phyloP scores from a whole-genome alignment of 2,888 invertebrate genomes.

The Brenthis ino region DNA sequence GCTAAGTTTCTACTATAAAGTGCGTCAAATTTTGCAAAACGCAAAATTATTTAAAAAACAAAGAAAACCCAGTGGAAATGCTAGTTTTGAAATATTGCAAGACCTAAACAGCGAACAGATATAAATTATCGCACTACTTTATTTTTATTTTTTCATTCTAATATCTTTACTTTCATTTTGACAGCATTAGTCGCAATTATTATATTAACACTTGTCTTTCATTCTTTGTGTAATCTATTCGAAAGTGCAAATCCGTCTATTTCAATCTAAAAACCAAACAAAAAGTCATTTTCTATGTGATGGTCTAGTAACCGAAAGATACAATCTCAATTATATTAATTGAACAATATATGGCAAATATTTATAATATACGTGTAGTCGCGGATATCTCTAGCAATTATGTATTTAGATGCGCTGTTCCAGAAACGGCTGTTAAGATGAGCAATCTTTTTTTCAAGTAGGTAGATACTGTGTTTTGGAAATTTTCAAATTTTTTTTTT shows the following conservation, averaged over 20 bases:
- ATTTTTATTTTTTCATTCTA: slow-evolving; percentile 21
- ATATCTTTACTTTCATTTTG: slow-evolving; percentile 61
- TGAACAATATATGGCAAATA: slow-evolving; percentile 25
- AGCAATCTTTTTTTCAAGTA: too few relatives aligned
- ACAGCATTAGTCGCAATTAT: slow-evolving; percentile 63
- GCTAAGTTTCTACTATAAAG: too few relatives aligned
- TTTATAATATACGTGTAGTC: slow-evolving; percentile 6
- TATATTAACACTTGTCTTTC: slow-evolving; percentile 52
- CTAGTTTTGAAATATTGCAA: slow-evolving; percentile 16
- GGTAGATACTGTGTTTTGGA: too few relatives aligned
- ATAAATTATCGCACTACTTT: slow-evolving; percentile 35
- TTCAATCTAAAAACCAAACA: slow-evolving; percentile 10
- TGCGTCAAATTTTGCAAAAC: too few relatives aligned
- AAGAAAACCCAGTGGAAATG: neutral
- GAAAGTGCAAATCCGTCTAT: slow-evolving; percentile 39
- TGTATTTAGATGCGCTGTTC: neutral
- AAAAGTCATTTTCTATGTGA: slow-evolving; percentile 24
- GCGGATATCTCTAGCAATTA: neutral
- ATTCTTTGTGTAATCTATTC: slow-evolving; percentile 43
- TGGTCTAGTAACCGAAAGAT: slow-evolving; percentile 31
- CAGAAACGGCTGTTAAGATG: neutral
- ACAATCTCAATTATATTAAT: slow-evolving; percentile 30
- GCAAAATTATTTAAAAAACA: neutral
- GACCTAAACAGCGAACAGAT: slow-evolving; percentile 11
- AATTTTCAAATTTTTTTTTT: too few relatives aligned